Base-by-base conservation (phyloP, 2,113 vertebrate species). In the Triplophysa dalaica region DNA sequence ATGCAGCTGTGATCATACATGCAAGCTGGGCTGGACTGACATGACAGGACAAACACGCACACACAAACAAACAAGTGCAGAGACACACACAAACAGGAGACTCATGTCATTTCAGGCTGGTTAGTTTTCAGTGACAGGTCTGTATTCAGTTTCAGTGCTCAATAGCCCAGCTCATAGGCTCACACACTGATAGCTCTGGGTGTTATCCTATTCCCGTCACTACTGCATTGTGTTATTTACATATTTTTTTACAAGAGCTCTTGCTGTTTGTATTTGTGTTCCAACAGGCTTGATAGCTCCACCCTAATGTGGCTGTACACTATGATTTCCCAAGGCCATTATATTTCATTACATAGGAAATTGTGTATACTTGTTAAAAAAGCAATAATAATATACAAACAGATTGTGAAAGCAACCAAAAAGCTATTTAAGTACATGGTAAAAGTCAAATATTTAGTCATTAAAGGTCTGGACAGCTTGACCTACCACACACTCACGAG, bases 181-280 rank as follows among this genome's bases (percentile, higher is more conserved):
- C 62, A 24, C 74, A 76, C 64, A 70, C 38, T 54, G 7, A 81
- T 19, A 70, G 41, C 56, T 79, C 8, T 70, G 81, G 75, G 86
- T 84, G 79, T 82, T 77, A 85, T 86, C 84, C 80, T 85, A 89
- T 89, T 82, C 84, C 81, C 80, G 82, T 84, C 81, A 67, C 78
- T 65, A 60, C 54, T 62, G 38, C 50, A 45, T 65, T 66, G 68
- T 48, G 41, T 29, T 60, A 29, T 70, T 79, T 83, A 77, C 78
- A 79, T 17, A 16, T 65, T 77, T 38, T 24, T 52, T 54, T 45
- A 77, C 45, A 52, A 14, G 2, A 14, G 24, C 50, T 19, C 13
- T 38, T 14, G 14, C 26, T 3, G 60, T 65, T 66, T 58, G 54
- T 8, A 58, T 58, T 29, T 54, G 11, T 54, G 48, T 19, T 43